These are phyloP conservation scores for Caenorhabditis brenneri DNA, from an alignment of 1,140 invertebrate species.

Conservation along the genomic window DNA sequence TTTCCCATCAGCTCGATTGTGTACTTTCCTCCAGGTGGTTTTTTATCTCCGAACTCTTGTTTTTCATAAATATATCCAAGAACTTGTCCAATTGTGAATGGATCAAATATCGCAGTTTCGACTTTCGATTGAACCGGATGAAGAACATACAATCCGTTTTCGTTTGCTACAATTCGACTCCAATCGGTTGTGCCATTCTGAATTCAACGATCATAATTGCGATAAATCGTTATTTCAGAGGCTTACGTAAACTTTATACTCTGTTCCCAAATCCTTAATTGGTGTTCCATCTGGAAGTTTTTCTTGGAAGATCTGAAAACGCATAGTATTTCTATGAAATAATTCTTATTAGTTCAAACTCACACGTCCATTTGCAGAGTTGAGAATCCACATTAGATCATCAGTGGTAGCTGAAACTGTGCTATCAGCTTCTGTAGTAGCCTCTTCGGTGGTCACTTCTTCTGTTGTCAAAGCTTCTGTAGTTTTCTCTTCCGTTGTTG, in stretches of 20 bases:
- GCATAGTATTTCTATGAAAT: too few relatives aligned
- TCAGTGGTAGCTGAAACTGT: background rate
- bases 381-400: too few relatives aligned
- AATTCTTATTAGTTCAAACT: too few relatives aligned
- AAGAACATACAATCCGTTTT: background rate
- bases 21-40: background rate
- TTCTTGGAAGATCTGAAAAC: background rate
- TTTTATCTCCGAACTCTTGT: background rate
- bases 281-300: background rate
- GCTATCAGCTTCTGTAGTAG: background rate
- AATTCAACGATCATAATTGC: background rate
- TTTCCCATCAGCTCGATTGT: background rate
- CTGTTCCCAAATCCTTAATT: background rate
- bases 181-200: background rate
- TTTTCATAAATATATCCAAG: constrained; percentile 5
- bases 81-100: constrained; percentile 7
- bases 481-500: background rate
- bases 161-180: background rate
- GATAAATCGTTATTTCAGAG: background rate
- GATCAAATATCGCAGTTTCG: background rate
- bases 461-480: background rate
- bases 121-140: background rate
- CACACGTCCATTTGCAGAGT: too few relatives aligned
- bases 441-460: too few relatives aligned
- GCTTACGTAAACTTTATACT: background rate